These are phyloP conservation scores for Protobothrops mucrosquamatus DNA, from an alignment of 2,113 vertebrate genomes.

Conservation along the genomic window DNA sequence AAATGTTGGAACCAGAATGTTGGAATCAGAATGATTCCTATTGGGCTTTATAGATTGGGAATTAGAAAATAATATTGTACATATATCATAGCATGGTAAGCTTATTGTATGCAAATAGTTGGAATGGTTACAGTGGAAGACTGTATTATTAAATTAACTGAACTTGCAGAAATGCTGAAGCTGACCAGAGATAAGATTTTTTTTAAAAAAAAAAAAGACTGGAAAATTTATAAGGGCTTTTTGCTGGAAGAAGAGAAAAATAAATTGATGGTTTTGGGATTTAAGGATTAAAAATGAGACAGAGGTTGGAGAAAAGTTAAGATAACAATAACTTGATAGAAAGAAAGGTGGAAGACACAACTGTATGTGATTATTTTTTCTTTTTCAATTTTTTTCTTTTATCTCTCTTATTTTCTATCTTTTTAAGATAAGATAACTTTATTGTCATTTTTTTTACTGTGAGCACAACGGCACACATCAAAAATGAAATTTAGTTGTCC, in stretches of 20 bases:
- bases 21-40: constrained; percentile 43
- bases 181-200: not conserved
- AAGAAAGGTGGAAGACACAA: not conserved
- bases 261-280: not conserved
- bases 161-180: not conserved
- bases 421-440: no score
- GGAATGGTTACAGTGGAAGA: not conserved
- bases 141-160: not conserved
- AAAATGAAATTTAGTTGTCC: no score
- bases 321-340: not conserved
- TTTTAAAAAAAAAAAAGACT: not conserved
- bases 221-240: not conserved
- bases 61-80: not conserved
- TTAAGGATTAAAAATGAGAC: not conserved
- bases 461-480: no score
- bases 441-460: no score
- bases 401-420: not conserved
- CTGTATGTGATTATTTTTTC: not conserved
- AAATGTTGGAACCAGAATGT: constrained; percentile 9
- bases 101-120: not conserved
- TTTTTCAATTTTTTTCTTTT: not conserved
- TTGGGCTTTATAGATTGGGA: not conserved
- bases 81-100: not conserved
- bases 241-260: not conserved
- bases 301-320: not conserved